These are phyloP conservation scores for Rynchops niger DNA, from an alignment of 2,113 vertebrate species.

Conservation along the genomic window DNA sequence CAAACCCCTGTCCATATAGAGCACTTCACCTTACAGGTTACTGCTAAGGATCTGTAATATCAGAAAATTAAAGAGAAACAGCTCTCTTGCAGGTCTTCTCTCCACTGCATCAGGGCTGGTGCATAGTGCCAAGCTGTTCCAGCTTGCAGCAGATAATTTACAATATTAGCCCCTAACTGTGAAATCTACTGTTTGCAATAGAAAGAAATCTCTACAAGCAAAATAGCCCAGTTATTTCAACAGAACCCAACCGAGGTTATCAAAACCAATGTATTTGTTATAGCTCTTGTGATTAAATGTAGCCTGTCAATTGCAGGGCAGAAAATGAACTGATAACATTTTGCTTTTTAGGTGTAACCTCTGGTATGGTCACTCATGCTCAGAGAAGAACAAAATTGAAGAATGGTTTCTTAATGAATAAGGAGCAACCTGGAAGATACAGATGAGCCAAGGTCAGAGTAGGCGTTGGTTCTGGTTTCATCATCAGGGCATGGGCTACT, in stretches of 20 bases:
- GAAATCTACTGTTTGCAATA: background rate
- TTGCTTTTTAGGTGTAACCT: background rate
- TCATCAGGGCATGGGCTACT: constrained; percentile 92
- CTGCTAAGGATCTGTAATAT: background rate
- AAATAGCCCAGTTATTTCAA: background rate
- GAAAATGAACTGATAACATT: background rate
- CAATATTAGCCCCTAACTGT: background rate
- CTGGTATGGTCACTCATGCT: background rate
- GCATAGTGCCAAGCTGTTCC: background rate
- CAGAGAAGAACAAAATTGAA: background rate
- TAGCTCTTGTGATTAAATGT: background rate
- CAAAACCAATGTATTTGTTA: background rate
- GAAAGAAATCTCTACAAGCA: background rate
- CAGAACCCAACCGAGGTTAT: background rate
- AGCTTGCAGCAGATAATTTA: background rate
- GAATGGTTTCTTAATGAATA: background rate
- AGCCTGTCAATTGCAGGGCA: background rate
- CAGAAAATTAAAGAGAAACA: background rate
- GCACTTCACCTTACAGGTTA: background rate
- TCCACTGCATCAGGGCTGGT: background rate
- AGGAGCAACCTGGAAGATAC: constrained; percentile 89
- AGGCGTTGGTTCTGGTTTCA: constrained; percentile 88
- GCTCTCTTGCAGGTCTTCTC: background rate
- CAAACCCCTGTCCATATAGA: background rate
- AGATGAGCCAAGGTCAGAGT: constrained; percentile 94